Base-by-base conservation (phyloP, 2,888 invertebrate genomes). In the Diplolepis rosae region DNA sequence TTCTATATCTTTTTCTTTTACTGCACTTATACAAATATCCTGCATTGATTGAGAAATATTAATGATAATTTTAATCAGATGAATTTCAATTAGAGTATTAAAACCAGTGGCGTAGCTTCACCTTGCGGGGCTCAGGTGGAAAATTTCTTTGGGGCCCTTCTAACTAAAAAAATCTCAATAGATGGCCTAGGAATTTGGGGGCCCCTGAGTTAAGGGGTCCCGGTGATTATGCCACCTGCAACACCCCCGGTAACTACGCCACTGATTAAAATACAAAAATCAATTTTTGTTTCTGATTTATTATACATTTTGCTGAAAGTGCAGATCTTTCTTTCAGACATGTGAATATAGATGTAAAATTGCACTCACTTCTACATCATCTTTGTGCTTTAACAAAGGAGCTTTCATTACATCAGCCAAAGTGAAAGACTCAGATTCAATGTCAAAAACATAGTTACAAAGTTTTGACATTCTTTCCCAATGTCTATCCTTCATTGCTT, bases 1-100 rank as follows among this genome's bases (percentile, higher is more conserved):
- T 90, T 97, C 96, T 74, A 97, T 97, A 80, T 97, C 97, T 80
- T 94, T 94, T 87, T 97, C 97, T 89, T 96, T 97, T 0, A 94
- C 93, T 0, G 97, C 96, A 82, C 96, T 94, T 39, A 96, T 94
- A 83, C 97, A 97, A 79, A 96, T 95, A 85, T 97, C 96, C 93
- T 94, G 74, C 30, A 82, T 80, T 48, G 11, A 22, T 39, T 39
- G 39, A 42, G 30, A 32, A 48, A 39, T 1, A 42, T 9, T 6
- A 35, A 50, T 50, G 11, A 9, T 1, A 22, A 22, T 51, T 51
- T n/a, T n/a, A 27, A 27, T 28, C 27, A n/a, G 6, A 13, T 24
- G 7, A 28, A 6, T 6, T 27, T 27, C 27, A 39, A 39, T 9
- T 32, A 13, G 13, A 39, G 4, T 11, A 39, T 39, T 9, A n/a